Evolutionary conservation across 1,140 invertebrate genomes (phyloP).

Genomic region (Drosophila kanapiae): DNA sequence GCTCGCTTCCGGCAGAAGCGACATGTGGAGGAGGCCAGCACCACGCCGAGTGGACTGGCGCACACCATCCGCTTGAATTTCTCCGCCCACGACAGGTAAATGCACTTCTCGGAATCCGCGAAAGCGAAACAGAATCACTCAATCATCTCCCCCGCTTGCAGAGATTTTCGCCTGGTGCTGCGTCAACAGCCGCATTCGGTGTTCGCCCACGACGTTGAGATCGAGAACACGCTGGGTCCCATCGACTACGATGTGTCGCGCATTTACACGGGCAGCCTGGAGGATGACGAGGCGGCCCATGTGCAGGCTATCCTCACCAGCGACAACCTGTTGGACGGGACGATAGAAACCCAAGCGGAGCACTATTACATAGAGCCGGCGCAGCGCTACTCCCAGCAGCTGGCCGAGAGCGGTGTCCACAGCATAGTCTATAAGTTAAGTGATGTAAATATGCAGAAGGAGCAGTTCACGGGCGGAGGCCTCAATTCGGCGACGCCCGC

Average conservation of each 20-base stretch:
- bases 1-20: conserved; percentile 79
- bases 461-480: conserved; percentile 47
- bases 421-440: conserved; percentile 93
- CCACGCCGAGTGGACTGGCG: conserved; percentile 70
- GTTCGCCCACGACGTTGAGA: conserved; percentile 92
- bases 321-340: conserved; percentile 95
- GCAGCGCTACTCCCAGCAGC: conserved; percentile 89
- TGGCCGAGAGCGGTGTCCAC: conserved; percentile 87
- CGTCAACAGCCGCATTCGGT: conserved; percentile 89
- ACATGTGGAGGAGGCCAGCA: conserved; percentile 49
- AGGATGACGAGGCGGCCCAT: conserved; percentile 93
- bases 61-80: conserved; percentile 84
- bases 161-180: conserved; percentile 92
- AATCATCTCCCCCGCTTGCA: conserved; percentile 80
- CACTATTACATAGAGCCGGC: conserved; percentile 95
- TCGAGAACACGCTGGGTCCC: conserved; percentile 90
- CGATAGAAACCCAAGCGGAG: conserved; percentile 90
- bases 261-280: conserved; percentile 91
- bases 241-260: conserved; percentile 91
- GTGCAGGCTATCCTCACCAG: conserved; percentile 94
- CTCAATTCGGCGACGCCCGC: conserved; percentile 47
- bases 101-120: conserved; percentile 14
- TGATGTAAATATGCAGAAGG: conserved; percentile 89
- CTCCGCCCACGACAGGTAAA: conserved; percentile 85
- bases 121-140: conserved; percentile 1